Evolutionary conservation across 2,888 invertebrate genomes (phyloP).

Genomic region (Conchocele bisecta): DNA sequence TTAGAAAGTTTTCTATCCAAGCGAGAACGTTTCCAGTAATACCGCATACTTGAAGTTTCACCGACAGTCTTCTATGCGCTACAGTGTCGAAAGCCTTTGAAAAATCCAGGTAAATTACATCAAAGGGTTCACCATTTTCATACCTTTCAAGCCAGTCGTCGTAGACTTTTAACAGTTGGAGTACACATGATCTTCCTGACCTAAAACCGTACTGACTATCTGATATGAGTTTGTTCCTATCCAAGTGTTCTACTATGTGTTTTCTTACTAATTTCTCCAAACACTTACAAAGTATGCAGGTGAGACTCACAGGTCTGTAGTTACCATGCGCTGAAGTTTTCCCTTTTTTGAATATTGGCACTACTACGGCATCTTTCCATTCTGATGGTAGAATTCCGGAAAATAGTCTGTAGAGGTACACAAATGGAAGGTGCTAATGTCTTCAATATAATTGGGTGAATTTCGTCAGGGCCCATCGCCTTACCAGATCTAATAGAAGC

Average conservation of each 20-base stretch:
- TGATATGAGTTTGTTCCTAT: background rate
- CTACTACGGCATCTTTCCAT: background rate
- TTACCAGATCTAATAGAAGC: background rate
- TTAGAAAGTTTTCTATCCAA: background rate
- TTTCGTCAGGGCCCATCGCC: background rate
- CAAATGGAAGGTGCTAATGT: background rate
- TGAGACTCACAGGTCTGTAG: background rate
- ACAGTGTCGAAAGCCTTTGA: background rate
- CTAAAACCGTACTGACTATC: background rate
- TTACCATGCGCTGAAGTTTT: no score
- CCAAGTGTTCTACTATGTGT: background rate
- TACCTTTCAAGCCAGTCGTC: background rate
- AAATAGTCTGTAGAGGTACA: background rate
- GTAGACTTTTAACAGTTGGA: background rate
- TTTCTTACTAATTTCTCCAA: background rate
- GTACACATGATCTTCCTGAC: background rate
- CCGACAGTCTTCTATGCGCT: background rate
- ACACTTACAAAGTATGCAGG: background rate
- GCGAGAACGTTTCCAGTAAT: background rate
- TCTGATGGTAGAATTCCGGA: background rate
- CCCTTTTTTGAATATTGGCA: background rate
- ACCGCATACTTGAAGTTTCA: background rate
- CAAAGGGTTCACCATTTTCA: constrained; percentile 1
- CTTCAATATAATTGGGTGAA: background rate
- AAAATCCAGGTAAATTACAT: constrained; percentile 2